Evolutionary conservation across 1,140 invertebrate genomes (phyloP).

Genomic region (Pseudomyrmex pallidus): DNA sequence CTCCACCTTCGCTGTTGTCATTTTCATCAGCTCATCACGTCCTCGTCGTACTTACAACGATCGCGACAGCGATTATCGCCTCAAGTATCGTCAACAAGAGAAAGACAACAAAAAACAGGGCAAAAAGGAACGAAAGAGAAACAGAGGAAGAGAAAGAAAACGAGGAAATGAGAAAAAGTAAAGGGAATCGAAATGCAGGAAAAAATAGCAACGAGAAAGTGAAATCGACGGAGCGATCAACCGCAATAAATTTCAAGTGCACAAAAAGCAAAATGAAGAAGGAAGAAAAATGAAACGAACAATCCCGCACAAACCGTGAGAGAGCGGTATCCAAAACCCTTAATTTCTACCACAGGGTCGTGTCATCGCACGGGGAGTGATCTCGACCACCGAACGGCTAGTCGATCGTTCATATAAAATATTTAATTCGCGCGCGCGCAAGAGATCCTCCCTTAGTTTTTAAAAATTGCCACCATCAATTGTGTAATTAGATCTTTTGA

Average conservation of each 20-base stretch:
- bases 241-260: constrained; percentile 18
- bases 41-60: constrained; percentile 44
- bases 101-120: background rate
- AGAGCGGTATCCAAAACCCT: constrained; percentile 48
- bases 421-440: constrained; percentile 35
- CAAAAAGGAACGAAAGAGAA: background rate
- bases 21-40: constrained; percentile 44
- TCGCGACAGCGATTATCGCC: constrained; percentile 16
- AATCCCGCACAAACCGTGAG: constrained; percentile 42
- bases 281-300: constrained; percentile 47
- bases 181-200: background rate
- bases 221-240: constrained; percentile 21
- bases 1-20: constrained; percentile 44
- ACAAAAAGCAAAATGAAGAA: constrained; percentile 39
- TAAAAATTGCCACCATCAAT: constrained; percentile 11
- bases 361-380: constrained; percentile 48
- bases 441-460: constrained; percentile 31
- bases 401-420: constrained; percentile 52
- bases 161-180: constrained; percentile 10
- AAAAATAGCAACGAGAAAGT: constrained; percentile 29
- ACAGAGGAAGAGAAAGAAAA: background rate
- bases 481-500: constrained; percentile 37
- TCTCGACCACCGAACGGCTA: constrained; percentile 52
- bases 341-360: constrained; percentile 53
- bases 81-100: constrained; percentile 14